Percentiles rank a stretch among this genome's conserved stretches.
Conservation (phyloP, 2,113 vertebrate species). For the Bufo gargarizans region DNA sequence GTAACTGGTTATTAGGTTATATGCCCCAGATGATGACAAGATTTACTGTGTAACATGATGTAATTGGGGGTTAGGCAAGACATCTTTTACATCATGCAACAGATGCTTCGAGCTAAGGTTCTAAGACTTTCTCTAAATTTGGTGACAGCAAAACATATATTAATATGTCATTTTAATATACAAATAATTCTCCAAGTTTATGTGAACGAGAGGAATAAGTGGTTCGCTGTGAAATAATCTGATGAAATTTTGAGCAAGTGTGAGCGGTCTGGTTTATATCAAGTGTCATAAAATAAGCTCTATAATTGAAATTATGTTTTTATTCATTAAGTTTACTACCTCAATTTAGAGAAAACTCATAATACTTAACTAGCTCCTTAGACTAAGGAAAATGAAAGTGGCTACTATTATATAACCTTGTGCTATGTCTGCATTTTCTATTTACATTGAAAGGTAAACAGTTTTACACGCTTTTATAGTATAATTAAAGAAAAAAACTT, state of each 20-base stretch:
- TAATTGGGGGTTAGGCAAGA: not conserved
- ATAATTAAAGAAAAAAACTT: slow-evolving; percentile 5
- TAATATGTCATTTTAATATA: not conserved
- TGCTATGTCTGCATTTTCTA: slow-evolving; percentile 29
- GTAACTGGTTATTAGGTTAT: not conserved
- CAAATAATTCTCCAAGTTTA: not conserved
- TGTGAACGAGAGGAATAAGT: not conserved
- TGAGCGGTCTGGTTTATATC: slow-evolving; percentile 20
- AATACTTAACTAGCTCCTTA: slow-evolving; percentile 10
- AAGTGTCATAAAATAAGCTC: slow-evolving; percentile 26
- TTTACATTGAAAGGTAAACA: slow-evolving; percentile 27
- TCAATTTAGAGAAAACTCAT: slow-evolving; percentile 41
- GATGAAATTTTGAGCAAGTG: not conserved
- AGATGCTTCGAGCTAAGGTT: not conserved
- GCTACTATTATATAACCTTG: slow-evolving; percentile 27
- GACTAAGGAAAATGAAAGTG: slow-evolving; percentile 24
- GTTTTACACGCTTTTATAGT: slow-evolving; percentile 15
- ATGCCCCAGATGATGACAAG: not conserved
- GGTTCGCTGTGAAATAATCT: not conserved
- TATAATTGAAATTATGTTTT: slow-evolving; percentile 37
- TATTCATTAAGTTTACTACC: slow-evolving; percentile 21
- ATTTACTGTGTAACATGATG: not conserved
- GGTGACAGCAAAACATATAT: not conserved
- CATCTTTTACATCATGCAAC: not conserved
- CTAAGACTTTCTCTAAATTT: not conserved